phyloP scores from a whole-genome alignment of 2,113 vertebrate species.

The Leptobrachium ailaonicum region DNA sequence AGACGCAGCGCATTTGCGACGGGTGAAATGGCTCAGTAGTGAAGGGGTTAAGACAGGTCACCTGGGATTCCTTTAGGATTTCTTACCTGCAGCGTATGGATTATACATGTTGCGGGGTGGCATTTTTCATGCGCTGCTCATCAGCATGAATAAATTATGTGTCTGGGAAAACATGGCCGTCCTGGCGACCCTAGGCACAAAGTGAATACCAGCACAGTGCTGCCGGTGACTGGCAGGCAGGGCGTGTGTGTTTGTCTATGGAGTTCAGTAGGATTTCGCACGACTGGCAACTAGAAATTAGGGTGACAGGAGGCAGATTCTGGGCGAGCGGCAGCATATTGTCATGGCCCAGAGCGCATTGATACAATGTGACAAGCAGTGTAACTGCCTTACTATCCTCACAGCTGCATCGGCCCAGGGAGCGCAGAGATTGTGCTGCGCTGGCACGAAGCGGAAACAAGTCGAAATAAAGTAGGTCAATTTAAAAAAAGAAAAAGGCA shows the following conservation, averaged over 20 bases:
- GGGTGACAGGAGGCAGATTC: neutral
- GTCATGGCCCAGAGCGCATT: constrained; percentile 16
- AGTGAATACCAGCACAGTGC: too few species aligned
- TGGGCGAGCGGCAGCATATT: constrained; percentile 6
- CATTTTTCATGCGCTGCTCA: too few species aligned
- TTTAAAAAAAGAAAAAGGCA: neutral
- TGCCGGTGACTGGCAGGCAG: neutral
- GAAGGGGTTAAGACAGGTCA: too few species aligned
- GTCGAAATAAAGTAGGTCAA: constrained; percentile 16
- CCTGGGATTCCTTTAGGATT: too few species aligned
- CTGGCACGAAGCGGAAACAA: constrained; percentile 8
- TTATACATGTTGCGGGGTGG: too few species aligned
- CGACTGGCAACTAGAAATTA: neutral
- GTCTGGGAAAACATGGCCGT: too few species aligned
- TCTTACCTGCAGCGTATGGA: too few species aligned
- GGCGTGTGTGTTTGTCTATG: neutral
- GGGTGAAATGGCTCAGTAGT: too few species aligned
- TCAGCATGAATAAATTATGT: too few species aligned
- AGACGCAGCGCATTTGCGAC: too few species aligned
- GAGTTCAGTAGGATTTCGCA: neutral
- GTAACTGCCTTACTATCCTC: constrained; percentile 5
- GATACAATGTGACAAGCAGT: constrained; percentile 25
- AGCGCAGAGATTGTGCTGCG: constrained; percentile 7
- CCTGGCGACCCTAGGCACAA: too few species aligned
- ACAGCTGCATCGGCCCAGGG: neutral